Evolutionary conservation across 2,113 vertebrate species (phyloP), one percentile per base, ranked within the genome.

Genomic region (Butorides virescens): DNA sequence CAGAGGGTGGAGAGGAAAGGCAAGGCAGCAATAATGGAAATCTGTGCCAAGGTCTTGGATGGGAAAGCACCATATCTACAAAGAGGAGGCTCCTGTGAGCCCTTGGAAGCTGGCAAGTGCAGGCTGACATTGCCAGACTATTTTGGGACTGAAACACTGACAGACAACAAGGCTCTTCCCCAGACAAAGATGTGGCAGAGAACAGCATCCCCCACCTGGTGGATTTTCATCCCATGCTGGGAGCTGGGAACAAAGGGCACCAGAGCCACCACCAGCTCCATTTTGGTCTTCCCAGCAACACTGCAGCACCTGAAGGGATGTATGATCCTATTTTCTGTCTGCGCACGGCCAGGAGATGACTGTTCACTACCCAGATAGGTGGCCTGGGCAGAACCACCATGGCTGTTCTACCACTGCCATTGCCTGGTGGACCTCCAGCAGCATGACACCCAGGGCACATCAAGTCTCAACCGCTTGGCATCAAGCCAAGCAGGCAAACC

Each of bases 221-320:
- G 6, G 30, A 87, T 46, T 76, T 87, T 55, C n/a, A 39, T 25
- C 32, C 55, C 3, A 0, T 27, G 3, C 15, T 27, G 30, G 53
- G 58, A 88, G 34, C 50, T 5, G 5, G 23, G 47, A 88, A 42
- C 37, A 25, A 73, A 25, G 20, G 55, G 29, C 13, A 59, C 14
- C 23, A 86, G 23, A 88, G 62, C 30, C 3, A 15, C 34, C 0
- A 0, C 18, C 27, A 63, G 22, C 37, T 84, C 1, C 0, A 17
- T 59, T 80, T 83, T 30, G 44, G 30, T 78, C 55, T n/a, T 87
- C 22, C 63, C 22, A 11, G 49, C 32, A 59, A 36, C 0, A 0
- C 32, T 46, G 66, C 10, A 29, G 42, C 42, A 88, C 58, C 26
- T 17, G 16, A 68, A 16, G 34, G 36, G 30, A 90, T n/a, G 7